Evolutionary conservation across 1,140 invertebrate genomes (phyloP).

Genomic region (Lordiphosa clarofinis): DNA sequence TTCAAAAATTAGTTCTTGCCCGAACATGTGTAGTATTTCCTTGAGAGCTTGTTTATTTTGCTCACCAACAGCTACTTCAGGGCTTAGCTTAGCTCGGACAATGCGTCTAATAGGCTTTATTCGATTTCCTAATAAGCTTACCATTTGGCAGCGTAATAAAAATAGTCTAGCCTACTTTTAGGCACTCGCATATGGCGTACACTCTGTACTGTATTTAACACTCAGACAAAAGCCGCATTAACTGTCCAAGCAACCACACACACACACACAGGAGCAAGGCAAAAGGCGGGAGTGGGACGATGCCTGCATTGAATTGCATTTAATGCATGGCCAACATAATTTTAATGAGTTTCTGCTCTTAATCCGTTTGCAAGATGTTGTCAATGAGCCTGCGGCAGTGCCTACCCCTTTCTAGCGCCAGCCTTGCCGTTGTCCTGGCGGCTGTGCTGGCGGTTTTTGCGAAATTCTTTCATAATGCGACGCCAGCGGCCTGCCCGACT

Average conservation of each 20-base stretch:
- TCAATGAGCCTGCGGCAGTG: slow-evolving; percentile 62
- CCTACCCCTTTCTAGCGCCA: slow-evolving; percentile 1
- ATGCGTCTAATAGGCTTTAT: too few relatives aligned
- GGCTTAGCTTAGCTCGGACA: too few relatives aligned
- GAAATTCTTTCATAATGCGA: slow-evolving; percentile 59
- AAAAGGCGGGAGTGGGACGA: not conserved
- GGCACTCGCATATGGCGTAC: not conserved
- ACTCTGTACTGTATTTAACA: slow-evolving; percentile 7
- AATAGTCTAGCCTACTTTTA: not conserved
- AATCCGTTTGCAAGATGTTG: slow-evolving; percentile 75
- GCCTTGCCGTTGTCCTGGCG: slow-evolving; percentile 8
- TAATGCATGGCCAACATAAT: slow-evolving; percentile 74
- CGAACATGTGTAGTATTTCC: too few relatives aligned
- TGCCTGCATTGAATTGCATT: slow-evolving; percentile 70
- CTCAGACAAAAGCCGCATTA: slow-evolving; percentile 27
- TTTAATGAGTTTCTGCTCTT: slow-evolving; percentile 73
- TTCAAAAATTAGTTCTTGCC: too few relatives aligned
- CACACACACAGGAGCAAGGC: not conserved
- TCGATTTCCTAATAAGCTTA: too few relatives aligned
- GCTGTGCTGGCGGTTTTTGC: slow-evolving; percentile 7
- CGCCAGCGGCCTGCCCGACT: slow-evolving; percentile 42
- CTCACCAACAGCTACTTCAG: too few relatives aligned
- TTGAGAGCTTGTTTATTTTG: too few relatives aligned
- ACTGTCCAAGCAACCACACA: slow-evolving; percentile 21
- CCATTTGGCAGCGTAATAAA: too few relatives aligned